phyloP scores from a whole-genome alignment of 2,888 invertebrate species.

The Phania funesta region DNA sequence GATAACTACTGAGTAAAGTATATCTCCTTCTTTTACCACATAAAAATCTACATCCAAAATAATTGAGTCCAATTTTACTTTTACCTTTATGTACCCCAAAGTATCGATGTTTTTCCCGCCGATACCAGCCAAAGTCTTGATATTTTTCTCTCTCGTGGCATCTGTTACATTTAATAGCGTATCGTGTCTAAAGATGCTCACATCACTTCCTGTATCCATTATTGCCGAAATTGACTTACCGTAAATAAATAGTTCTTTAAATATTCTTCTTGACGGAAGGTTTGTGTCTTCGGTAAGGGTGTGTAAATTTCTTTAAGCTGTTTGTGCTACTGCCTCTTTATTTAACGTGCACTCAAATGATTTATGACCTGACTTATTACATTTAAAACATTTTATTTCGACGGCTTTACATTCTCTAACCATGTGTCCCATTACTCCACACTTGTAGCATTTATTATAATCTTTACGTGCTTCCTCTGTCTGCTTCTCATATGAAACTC shows the following conservation, averaged over 20 bases:
- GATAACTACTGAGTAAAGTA: background rate
- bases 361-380: background rate
- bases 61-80: background rate
- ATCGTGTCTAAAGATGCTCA: constrained; percentile 48
- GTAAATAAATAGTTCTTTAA: constrained; percentile 1
- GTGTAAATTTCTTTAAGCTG: background rate
- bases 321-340: background rate
- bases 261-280: constrained; percentile 1
- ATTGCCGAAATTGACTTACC: constrained; percentile 6
- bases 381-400: background rate
- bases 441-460: too few species aligned
- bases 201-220: constrained; percentile 46
- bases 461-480: too few species aligned
- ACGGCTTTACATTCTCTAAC: too few species aligned
- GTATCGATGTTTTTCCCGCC: constrained; percentile 33
- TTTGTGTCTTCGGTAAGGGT: background rate
- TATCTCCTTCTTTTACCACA: background rate
- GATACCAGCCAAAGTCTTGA: background rate
- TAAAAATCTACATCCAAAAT: background rate
- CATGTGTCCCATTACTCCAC: too few species aligned
- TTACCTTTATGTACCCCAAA: background rate
- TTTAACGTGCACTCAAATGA: background rate
- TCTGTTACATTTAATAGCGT: constrained; percentile 30
- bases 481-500: too few species aligned
- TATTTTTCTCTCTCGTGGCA: constrained; percentile 8